Base-by-base conservation (phyloP, 2,888 invertebrate genomes). In the Artemia sinica region DNA sequence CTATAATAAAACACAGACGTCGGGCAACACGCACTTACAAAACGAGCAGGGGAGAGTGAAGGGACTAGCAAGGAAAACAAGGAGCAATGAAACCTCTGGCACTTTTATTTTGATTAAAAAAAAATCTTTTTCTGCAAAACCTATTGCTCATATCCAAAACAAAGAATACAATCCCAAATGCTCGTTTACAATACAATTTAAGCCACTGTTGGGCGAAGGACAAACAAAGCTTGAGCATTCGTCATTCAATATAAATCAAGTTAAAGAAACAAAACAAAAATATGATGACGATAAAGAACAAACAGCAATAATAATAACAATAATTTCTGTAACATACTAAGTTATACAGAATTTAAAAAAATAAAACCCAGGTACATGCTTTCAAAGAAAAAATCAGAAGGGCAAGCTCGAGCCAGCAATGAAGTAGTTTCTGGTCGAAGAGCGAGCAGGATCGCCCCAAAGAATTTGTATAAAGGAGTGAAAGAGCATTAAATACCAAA, bases 341-440 rank as follows among this genome's bases (percentile, higher is more conserved):
- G 41, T 1, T 41, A 41, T 41, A 41, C 41, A 6, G 41, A 41
- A 41, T 41, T 41, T 18, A 18, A 18, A 50, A 66, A 48, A 70
- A 13, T 67, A 67, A 69, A 58, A 70, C 41, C 41, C 41, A 41
- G 41, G 1, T 41, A 41, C 41, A 41, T 41, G 41, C 41, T 41
- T 41, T 66, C 66, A 67, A 67, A 65, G 63, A 66, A 70, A 48
- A 49, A 66, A 69, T 14, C 66, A 28, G 66, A 66, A 70, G 67
- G 65, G 71, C 63, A 71, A 68, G 72, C 71, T 71, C 71, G 69
- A 69, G 70, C 49, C 58, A 63, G 49, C 69, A 63, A 63, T 0
- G 79, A 80, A 0, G 80, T 80, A 72, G 67, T 70, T 67, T 66
- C 65, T 68, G 28, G 72, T 70, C 72, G 77, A 76, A 66, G 74